Conservation (phyloP, 2,113 vertebrate species). For the Scartelaos histophorus region DNA sequence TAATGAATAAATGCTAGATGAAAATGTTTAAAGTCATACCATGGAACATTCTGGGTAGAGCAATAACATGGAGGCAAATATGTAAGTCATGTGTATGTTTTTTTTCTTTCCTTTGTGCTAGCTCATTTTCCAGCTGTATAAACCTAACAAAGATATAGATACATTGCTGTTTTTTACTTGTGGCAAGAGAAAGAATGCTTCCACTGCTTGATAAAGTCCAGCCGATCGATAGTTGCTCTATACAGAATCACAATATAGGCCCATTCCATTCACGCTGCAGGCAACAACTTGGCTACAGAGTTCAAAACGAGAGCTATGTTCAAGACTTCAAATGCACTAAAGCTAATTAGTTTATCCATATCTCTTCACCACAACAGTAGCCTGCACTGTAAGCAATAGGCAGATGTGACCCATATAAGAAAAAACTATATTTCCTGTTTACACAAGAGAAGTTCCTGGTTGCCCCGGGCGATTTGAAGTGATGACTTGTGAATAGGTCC, state of each 20-base stretch:
- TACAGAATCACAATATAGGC: slow-evolving; percentile 11
- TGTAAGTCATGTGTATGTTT: no score
- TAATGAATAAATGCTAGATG: no score
- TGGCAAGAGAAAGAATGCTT: neutral
- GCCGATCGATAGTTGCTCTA: slow-evolving; percentile 25
- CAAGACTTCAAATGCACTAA: neutral
- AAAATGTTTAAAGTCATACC: no score
- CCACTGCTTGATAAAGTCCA: no score
- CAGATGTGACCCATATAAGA: neutral
- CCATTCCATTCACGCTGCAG: slow-evolving; percentile 10
- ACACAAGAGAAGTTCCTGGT: neutral
- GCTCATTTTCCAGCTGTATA: no score
- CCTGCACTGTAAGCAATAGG: neutral
- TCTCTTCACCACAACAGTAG: neutral
- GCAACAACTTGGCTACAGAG: slow-evolving; percentile 1
- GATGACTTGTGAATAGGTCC: neutral
- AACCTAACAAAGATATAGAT: neutral
- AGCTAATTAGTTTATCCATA: slow-evolving; percentile 13
- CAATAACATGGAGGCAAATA: no score
- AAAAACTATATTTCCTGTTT: neutral
- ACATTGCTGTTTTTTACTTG: neutral
- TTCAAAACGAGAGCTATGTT: neutral
- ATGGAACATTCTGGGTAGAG: no score
- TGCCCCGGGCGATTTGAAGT: neutral
- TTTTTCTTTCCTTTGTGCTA: no score